Conservation (phyloP, 2,797 vertebrate genomes). For the Danio aesculapii region DNA sequence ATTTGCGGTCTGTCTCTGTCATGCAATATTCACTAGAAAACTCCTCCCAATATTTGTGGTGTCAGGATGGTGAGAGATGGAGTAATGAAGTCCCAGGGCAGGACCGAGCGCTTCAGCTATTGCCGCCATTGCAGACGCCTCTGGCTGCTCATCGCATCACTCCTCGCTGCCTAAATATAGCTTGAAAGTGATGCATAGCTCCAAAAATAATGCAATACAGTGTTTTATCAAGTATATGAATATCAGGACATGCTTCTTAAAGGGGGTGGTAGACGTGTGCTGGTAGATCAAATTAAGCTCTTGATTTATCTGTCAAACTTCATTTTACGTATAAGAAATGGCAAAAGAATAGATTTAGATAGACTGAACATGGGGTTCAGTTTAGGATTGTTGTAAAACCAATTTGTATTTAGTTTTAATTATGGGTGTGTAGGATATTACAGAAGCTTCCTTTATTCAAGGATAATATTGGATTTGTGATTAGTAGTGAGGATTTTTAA, state of each 20-base stretch:
- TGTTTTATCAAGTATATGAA: neutral
- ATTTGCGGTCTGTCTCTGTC: neutral
- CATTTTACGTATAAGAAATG: neutral
- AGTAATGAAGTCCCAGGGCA: slow-evolving; percentile 29
- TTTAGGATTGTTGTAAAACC: neutral
- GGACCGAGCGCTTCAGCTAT: slow-evolving; percentile 1
- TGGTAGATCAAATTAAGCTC: neutral
- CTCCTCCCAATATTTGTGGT: slow-evolving; percentile 18
- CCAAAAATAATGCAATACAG: neutral
- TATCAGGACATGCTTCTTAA: neutral
- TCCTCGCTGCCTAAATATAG: neutral
- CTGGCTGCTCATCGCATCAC: neutral
- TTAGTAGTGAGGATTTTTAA: no score
- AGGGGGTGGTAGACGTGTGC: neutral
- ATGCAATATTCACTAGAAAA: slow-evolving; percentile 33
- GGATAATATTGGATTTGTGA: neutral
- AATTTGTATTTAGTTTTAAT: neutral
- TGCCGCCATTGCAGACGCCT: neutral
- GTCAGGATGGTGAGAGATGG: neutral
- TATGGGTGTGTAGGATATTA: neutral
- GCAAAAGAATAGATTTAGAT: neutral
- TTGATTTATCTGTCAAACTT: neutral
- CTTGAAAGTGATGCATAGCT: neutral
- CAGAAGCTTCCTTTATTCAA: neutral
- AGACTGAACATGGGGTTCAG: neutral